Evolutionary conservation across 2,797 vertebrate genomes (phyloP).

Genomic region (Alectoris magna): DNA sequence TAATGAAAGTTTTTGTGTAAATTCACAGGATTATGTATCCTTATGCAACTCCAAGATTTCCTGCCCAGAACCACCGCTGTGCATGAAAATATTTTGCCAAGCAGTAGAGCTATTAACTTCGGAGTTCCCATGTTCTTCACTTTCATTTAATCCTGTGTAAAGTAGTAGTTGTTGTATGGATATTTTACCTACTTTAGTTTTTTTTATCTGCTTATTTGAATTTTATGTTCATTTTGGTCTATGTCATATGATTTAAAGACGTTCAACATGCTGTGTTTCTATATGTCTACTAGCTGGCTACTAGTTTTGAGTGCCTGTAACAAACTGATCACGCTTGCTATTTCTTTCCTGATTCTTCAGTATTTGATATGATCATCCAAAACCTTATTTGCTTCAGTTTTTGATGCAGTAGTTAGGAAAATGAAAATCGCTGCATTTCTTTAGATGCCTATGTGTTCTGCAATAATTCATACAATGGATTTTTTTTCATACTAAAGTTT

Average conservation of each 20-base stretch:
- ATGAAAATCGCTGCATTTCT: constrained; percentile 27
- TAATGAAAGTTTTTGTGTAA: neutral
- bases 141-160: neutral
- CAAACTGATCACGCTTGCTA: constrained; percentile 12
- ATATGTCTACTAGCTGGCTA: neutral
- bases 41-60: neutral
- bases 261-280: neutral
- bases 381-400: constrained; percentile 22
- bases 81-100: neutral
- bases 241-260: neutral
- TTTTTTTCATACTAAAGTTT: constrained; percentile 57
- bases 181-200: neutral
- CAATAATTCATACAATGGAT: constrained; percentile 28
- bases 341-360: constrained; percentile 26
- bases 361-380: constrained; percentile 37
- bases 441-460: constrained; percentile 26
- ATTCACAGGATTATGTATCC: neutral
- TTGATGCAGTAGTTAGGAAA: constrained; percentile 46
- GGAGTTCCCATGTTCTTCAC: neutral
- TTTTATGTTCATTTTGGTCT: neutral
- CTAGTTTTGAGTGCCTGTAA: constrained; percentile 23
- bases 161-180: neutral
- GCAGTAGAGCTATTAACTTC: neutral
- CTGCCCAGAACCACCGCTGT: neutral
- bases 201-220: neutral